Evolutionary conservation across 2,113 vertebrate species (phyloP), one percentile per base, ranked within the genome.

Genomic region (Pelobates fuscus): DNA sequence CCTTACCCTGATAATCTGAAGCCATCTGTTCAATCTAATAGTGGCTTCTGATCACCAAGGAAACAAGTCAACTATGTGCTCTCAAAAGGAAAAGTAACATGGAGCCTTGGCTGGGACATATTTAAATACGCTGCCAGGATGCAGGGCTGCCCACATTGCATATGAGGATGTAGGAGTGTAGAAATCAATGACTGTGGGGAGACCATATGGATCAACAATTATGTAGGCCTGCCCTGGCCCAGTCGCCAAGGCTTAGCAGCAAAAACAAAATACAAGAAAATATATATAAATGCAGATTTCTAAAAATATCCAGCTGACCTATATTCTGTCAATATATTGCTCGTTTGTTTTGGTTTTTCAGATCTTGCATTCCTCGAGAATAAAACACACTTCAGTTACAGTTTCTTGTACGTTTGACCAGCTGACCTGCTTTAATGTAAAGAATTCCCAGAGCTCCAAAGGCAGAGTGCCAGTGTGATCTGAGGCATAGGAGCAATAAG

Each of bases 61-160:
- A 75, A 75, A 75, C 72, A 60, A 75, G 72, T 75, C 72, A 67
- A 67, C 52, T 24, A 32, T 54, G 23, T n/a, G 46, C 71, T 24
- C 32, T 46, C 63, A 75, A 67, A 44, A 52, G 25, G 44, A 46
- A 59, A 67, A 37, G 10, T 5, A 37, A 37, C 5, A 37, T 37
- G 32, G 32, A 5, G 32, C 32, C 5, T 6, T 37, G 32, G 32
- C 60, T 75, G 52, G 72, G 72, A 43, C 12, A 21, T 63, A 49
- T 75, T 54, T 63, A 75, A 52, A 29, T 8, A 24, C 14, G 26
- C 26, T 60, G 58, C 54, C 52, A 59, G 72, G 49, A 55, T 11
- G 29, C 52, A 67, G 23, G 41, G 63, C 27, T 59, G 72, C 72
- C 64, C 43, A 59, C 72, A 46, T 46, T 21, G 63, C 64, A 60